These are phyloP conservation scores for Eubucco bourcierii DNA, from an alignment of 2,113 vertebrate genomes.

Conservation along the genomic window DNA sequence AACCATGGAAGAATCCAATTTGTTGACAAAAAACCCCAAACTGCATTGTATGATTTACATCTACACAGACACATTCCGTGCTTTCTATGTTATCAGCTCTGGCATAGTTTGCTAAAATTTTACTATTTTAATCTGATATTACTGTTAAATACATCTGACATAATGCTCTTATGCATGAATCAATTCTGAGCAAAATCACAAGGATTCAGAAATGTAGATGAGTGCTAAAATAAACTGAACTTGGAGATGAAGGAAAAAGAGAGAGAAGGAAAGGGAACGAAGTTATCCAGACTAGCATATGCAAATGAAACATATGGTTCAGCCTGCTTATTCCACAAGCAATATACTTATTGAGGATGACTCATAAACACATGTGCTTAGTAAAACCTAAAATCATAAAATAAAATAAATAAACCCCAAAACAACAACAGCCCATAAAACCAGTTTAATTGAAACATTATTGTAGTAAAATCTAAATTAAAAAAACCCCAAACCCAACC, in stretches of 20 bases:
- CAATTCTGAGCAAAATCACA: conserved; percentile 5
- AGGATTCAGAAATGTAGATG: conserved; percentile 32
- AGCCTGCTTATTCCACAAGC: conserved; percentile 34
- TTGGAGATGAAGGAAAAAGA: neutral
- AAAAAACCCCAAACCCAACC: neutral
- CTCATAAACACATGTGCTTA: conserved; percentile 44
- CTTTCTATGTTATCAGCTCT: neutral
- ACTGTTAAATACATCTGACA: neutral
- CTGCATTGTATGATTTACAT: neutral
- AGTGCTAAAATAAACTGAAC: conserved; percentile 34
- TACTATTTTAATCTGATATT: conserved; percentile 10
- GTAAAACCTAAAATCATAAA: neutral
- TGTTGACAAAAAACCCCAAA: neutral
- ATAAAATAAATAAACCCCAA: neutral
- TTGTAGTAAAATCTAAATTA: neutral
- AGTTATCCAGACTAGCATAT: conserved; percentile 42
- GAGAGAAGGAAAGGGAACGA: conserved; percentile 18
- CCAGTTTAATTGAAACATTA: neutral
- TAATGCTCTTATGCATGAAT: neutral
- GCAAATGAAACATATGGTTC: conserved; percentile 60
- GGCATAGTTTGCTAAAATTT: neutral
- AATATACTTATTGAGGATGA: conserved; percentile 30
- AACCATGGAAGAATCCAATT: neutral
- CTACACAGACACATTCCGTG: neutral
- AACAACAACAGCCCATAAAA: neutral